These are phyloP conservation scores for Eurystomus gularis DNA, from an alignment of 2,113 vertebrate genomes.

Conservation along the genomic window DNA sequence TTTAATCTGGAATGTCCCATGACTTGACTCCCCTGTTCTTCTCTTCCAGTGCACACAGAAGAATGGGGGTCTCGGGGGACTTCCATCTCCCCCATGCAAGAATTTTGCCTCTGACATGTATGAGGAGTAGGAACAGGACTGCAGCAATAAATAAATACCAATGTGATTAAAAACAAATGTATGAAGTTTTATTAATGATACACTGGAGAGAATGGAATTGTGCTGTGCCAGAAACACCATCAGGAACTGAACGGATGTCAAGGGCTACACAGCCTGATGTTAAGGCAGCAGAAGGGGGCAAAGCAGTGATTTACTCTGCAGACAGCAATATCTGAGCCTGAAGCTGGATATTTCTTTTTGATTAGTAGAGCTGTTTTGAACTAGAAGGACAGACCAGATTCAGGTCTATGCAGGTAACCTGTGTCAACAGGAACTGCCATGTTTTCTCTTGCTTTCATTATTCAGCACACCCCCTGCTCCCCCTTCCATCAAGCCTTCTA, in stretches of 20 bases:
- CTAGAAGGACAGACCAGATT: background rate
- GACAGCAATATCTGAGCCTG: background rate
- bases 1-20: conserved; percentile 31
- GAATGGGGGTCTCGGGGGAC: conserved; percentile 26
- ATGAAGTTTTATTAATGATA: conserved; percentile 31
- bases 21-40: background rate
- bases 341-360: background rate
- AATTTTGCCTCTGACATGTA: conserved; percentile 35
- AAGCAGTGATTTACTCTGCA: background rate
- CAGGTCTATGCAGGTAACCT: background rate
- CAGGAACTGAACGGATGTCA: conserved; percentile 1
- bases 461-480: background rate
- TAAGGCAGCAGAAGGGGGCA: background rate
- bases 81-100: conserved; percentile 8
- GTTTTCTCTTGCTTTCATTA: background rate
- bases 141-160: conserved; percentile 46
- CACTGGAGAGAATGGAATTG: background rate
- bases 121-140: background rate
- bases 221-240: conserved; percentile 26
- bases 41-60: background rate
- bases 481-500: background rate
- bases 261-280: background rate
- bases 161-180: conserved; percentile 49
- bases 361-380: background rate
- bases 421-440: background rate